Conservation (phyloP, 1,140 invertebrate species). For the Drosophila lacertosa region DNA sequence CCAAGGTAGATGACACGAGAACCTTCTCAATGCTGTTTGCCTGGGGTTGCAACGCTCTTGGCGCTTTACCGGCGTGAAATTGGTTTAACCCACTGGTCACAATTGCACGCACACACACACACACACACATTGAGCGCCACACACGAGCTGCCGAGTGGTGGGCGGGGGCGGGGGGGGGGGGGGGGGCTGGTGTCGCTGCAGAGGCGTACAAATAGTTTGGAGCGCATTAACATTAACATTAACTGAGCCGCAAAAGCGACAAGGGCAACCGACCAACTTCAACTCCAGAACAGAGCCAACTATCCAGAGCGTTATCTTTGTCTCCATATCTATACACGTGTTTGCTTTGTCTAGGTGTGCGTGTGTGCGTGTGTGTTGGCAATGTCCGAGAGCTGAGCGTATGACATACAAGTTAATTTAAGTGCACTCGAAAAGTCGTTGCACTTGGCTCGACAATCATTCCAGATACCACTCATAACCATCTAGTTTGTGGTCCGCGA, state of each 20-base stretch:
- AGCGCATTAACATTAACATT: constrained; percentile 78
- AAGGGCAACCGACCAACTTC: constrained; percentile 56
- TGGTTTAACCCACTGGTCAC: constrained; percentile 83
- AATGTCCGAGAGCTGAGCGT: constrained; percentile 59
- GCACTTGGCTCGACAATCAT: constrained; percentile 59
- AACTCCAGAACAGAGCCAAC: not conserved
- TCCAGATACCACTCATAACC: constrained; percentile 32
- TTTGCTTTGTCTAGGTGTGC: constrained; percentile 33
- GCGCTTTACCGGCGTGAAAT: constrained; percentile 83
- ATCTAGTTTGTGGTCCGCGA: not conserved
- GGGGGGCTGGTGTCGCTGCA: constrained; percentile 6
- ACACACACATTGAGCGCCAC: constrained; percentile 15
- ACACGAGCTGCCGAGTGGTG: not conserved
- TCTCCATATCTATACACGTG: constrained; percentile 68
- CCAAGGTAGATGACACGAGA: constrained; percentile 67
- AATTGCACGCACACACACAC: constrained; percentile 68
- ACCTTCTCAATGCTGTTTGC: constrained; percentile 51
- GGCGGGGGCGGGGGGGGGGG: not conserved
- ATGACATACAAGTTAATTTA: constrained; percentile 69
- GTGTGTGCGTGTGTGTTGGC: constrained; percentile 20
- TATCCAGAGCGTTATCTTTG: constrained; percentile 58
- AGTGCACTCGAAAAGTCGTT: constrained; percentile 69
- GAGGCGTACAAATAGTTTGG: constrained; percentile 62
- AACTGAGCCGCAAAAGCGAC: constrained; percentile 78
- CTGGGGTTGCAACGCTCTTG: constrained; percentile 73